phyloP scores from a whole-genome alignment of 2,888 invertebrate species.

The Dicycla oo region DNA sequence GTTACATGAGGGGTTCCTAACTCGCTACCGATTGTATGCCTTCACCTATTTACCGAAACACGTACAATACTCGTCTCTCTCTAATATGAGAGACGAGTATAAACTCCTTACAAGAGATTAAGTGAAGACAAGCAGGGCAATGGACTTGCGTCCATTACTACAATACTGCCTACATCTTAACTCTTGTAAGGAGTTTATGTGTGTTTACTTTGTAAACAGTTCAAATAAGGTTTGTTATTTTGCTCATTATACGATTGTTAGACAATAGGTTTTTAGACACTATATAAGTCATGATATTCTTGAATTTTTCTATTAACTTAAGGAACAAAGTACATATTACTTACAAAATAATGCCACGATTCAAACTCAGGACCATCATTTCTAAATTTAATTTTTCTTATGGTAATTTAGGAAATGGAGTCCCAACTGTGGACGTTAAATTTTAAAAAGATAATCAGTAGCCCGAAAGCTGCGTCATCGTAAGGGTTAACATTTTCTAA shows the following conservation, averaged over 20 bases:
- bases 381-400: slow-evolving; percentile 58
- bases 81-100: slow-evolving; percentile 20
- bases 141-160: slow-evolving; percentile 40
- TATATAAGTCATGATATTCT: slow-evolving; percentile 6
- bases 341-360: slow-evolving; percentile 31
- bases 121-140: neutral
- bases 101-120: no score
- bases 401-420: slow-evolving; percentile 61
- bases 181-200: no score
- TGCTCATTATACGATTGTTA: slow-evolving; percentile 16
- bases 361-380: slow-evolving; percentile 34
- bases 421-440: slow-evolving; percentile 51
- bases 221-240: slow-evolving; percentile 29
- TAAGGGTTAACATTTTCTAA: slow-evolving; percentile 59
- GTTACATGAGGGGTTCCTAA: slow-evolving; percentile 63
- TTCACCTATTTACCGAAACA: slow-evolving; percentile 56
- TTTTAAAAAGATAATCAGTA: slow-evolving; percentile 58
- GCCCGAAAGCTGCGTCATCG: slow-evolving; percentile 51
- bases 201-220: no score
- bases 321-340: slow-evolving; percentile 10
- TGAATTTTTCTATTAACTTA: neutral
- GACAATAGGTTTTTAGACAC: slow-evolving; percentile 13
- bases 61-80: slow-evolving; percentile 54
- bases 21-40: slow-evolving; percentile 57
- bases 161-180: slow-evolving; percentile 33